Evolutionary conservation across 2,888 invertebrate genomes (phyloP).

Genomic region (Gymnoscelis rufifasciata): DNA sequence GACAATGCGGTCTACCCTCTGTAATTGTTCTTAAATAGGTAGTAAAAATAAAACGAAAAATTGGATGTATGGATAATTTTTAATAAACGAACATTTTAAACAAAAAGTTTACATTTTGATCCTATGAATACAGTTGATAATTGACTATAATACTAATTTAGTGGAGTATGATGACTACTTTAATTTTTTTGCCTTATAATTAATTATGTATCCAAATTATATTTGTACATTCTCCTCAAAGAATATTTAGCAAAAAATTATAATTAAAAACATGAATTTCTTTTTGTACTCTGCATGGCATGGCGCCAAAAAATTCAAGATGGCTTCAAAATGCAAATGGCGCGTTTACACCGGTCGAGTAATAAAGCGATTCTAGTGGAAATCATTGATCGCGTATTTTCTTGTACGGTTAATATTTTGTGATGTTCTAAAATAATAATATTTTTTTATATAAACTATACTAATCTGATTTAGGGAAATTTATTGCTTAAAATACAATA

Average conservation of each 20-base stretch:
- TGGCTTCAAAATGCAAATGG: neutral
- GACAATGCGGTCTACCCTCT: too few species aligned
- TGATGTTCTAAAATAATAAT: too few species aligned
- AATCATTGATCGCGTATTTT: too few species aligned
- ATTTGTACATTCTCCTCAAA: neutral
- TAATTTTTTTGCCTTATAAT: neutral
- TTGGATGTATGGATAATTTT: constrained; percentile 33
- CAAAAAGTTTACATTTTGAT: constrained; percentile 14
- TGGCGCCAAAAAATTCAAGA: constrained; percentile 1
- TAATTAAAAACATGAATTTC: neutral
- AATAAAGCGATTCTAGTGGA: neutral
- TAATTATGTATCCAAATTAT: neutral
- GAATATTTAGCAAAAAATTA: neutral
- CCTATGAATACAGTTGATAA: constrained; percentile 1
- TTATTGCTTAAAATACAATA: too few species aligned
- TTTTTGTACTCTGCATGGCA: constrained; percentile 1
- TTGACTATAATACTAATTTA: neutral
- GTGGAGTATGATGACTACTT: neutral
- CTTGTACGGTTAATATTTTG: too few species aligned
- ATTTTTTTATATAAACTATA: too few species aligned
- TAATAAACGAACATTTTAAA: constrained; percentile 34
- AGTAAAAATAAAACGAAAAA: constrained; percentile 25
- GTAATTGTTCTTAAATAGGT: too few species aligned
- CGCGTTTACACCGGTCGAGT: neutral
- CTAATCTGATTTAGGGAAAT: too few species aligned